Percentiles rank a stretch among this genome's conserved stretches.
Evolutionary conservation across 2,113 vertebrate genomes (phyloP).

Genomic region (Fulmarus glacialis): DNA sequence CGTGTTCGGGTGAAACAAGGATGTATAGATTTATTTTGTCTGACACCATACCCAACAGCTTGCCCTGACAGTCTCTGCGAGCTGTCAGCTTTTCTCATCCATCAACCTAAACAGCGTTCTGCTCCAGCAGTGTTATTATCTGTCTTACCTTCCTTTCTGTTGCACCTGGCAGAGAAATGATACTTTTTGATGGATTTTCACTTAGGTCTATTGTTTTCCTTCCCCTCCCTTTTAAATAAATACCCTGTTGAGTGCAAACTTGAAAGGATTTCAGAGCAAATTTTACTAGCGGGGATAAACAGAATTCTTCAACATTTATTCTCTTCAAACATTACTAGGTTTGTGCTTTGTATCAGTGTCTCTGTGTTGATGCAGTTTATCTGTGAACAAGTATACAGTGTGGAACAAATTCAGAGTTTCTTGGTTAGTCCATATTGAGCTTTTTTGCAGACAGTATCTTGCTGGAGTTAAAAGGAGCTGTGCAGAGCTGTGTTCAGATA

Average conservation of each 20-base stretch:
- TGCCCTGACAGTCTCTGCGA: neutral
- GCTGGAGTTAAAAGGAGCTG: neutral
- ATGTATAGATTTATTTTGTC: conserved; percentile 23
- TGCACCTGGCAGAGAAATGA: conserved; percentile 9
- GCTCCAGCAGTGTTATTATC: conserved; percentile 41
- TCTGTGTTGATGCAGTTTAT: neutral
- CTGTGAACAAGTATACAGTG: neutral
- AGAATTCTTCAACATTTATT: conserved; percentile 5
- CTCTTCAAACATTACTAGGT: neutral
- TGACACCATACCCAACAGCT: conserved; percentile 3
- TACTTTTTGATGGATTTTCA: conserved; percentile 54
- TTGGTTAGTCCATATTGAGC: neutral
- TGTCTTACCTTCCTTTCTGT: conserved; percentile 47
- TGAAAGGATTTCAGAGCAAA: conserved; percentile 32
- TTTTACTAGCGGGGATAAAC: conserved; percentile 6
- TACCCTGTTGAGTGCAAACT: neutral
- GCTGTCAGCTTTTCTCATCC: conserved; percentile 40
- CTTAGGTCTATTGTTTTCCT: conserved; percentile 46
- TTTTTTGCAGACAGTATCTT: neutral
- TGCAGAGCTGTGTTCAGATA: neutral
- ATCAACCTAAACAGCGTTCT: conserved; percentile 18
- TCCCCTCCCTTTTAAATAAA: conserved; percentile 34
- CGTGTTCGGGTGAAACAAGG: neutral
- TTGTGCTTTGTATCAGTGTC: neutral
- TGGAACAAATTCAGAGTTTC: neutral